phyloP scores from a whole-genome alignment of 2,797 vertebrate species.

The Danio choprae region DNA sequence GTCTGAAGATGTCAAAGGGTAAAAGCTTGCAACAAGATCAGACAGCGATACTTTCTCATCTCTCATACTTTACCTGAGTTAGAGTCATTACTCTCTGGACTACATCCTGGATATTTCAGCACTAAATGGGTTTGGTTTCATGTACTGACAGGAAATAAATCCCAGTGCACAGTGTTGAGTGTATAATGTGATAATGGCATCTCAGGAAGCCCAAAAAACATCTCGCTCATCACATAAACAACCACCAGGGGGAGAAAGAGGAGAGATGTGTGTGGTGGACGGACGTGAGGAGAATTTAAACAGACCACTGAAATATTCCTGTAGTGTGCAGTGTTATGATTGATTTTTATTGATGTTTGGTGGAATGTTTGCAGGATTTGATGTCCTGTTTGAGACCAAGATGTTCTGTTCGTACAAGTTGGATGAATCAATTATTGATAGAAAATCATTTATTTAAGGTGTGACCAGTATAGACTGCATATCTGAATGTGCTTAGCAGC shows the following conservation, averaged over 20 bases:
- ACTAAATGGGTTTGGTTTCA: conserved; percentile 24
- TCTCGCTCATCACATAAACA: conserved; percentile 3
- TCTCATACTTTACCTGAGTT: conserved; percentile 24
- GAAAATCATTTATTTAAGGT: conserved; percentile 6
- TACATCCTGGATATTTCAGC: not conserved
- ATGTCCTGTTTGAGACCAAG: conserved; percentile 3
- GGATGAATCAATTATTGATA: conserved; percentile 12
- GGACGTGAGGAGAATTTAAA: conserved; percentile 19
- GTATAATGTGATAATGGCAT: conserved; percentile 9
- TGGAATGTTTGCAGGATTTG: not conserved
- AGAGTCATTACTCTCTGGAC: conserved; percentile 14
- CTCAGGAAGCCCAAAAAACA: conserved; percentile 1
- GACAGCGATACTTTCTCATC: conserved; percentile 7
- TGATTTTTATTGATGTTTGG: conserved; percentile 35
- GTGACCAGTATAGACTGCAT: not conserved
- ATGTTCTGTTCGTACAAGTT: not conserved
- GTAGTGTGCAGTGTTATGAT: conserved; percentile 19
- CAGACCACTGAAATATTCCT: conserved; percentile 38
- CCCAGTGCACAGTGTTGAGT: conserved; percentile 22
- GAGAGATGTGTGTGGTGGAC: conserved; percentile 22
- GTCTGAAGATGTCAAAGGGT: conserved; percentile 31
- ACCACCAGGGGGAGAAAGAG: conserved; percentile 76
- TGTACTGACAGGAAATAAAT: conserved; percentile 37
- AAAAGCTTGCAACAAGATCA: conserved; percentile 24
- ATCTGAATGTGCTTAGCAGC: not conserved